phyloP scores from a whole-genome alignment of 2,888 invertebrate species.

The Perizoma flavofasciatum region DNA sequence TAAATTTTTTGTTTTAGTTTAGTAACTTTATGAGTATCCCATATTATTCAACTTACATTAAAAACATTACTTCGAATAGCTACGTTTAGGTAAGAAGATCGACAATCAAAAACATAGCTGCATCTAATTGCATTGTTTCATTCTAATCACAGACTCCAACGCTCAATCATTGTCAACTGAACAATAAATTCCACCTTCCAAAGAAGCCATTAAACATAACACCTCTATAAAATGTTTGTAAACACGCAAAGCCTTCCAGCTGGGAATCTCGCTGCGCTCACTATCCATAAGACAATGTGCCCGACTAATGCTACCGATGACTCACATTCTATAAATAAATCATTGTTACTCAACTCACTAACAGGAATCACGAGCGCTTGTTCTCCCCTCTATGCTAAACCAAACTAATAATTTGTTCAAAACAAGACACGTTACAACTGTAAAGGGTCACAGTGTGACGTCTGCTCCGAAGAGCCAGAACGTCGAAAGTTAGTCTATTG shows the following conservation, averaged over 20 bases:
- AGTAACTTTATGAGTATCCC: no score
- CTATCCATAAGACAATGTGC: slow-evolving; percentile 67
- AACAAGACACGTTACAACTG: slow-evolving; percentile 68
- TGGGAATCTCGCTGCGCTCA: slow-evolving; percentile 59
- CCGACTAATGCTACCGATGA: slow-evolving; percentile 75
- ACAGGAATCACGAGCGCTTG: slow-evolving; percentile 78
- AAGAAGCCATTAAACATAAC: slow-evolving; percentile 78
- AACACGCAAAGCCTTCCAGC: slow-evolving; percentile 79
- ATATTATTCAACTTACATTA: no score
- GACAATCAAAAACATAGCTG: slow-evolving; percentile 29
- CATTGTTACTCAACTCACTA: slow-evolving; percentile 70
- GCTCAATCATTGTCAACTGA: slow-evolving; percentile 66
- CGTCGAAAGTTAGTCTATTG: slow-evolving; percentile 67
- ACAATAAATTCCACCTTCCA: slow-evolving; percentile 71
- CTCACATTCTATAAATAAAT: slow-evolving; percentile 77
- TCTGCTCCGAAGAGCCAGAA: slow-evolving; percentile 42
- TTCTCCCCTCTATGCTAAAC: slow-evolving; percentile 73
- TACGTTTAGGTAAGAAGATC: background rate
- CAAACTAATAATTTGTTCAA: slow-evolving; percentile 82
- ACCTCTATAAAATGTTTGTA: slow-evolving; percentile 83
- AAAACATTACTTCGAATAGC: background rate
- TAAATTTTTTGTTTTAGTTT: no score
- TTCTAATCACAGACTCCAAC: slow-evolving; percentile 43
- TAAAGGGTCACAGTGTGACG: slow-evolving; percentile 77
- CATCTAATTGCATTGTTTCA: slow-evolving; percentile 37